A percentile compares a stretch with the other conserved stretches of the same genome.
Evolutionary conservation across 1,140 invertebrate species (phyloP).

Genomic region (Penaeus chinensis): DNA sequence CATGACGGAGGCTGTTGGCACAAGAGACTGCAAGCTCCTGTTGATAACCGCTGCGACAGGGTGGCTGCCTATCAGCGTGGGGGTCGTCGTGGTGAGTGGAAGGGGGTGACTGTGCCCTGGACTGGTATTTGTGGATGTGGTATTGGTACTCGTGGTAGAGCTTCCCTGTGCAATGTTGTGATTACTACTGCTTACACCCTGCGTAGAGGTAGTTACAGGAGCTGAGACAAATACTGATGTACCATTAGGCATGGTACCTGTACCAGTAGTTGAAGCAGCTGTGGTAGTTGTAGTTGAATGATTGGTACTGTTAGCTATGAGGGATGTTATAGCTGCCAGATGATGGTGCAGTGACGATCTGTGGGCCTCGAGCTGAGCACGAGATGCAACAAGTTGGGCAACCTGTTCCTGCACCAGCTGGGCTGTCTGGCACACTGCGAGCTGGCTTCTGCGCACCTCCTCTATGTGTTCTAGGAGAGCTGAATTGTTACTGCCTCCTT

Average conservation of each 20-base stretch:
- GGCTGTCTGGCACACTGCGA: conserved; percentile 60
- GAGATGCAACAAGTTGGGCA: conserved; percentile 57
- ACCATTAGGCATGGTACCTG: conserved; percentile 4
- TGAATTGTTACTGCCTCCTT: conserved; percentile 54
- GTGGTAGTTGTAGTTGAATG: not conserved
- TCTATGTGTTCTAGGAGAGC: conserved; percentile 56
- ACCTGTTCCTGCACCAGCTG: conserved; percentile 63
- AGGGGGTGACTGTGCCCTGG: conserved; percentile 25
- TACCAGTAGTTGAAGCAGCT: not conserved
- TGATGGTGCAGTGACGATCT: conserved; percentile 61
- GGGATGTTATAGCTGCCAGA: conserved; percentile 48
- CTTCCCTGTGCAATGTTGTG: not conserved
- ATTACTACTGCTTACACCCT: not conserved
- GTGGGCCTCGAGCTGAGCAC: conserved; percentile 60
- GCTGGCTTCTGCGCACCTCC: conserved; percentile 57
- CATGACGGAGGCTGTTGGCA: conserved; percentile 49
- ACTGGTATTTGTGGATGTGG: conserved; percentile 33
- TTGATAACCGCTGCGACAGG: conserved; percentile 39
- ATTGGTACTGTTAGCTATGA: conserved; percentile 47
- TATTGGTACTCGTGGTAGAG: conserved; percentile 18
- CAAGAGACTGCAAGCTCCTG: conserved; percentile 52
- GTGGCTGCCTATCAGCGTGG: conserved; percentile 11
- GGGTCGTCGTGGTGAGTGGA: conserved; percentile 44
- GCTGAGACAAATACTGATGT: conserved; percentile 11
- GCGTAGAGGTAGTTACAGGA: not conserved